These are phyloP conservation scores for Orchesella flavescens DNA, from an alignment of 2,888 invertebrate species.

Conservation along the genomic window DNA sequence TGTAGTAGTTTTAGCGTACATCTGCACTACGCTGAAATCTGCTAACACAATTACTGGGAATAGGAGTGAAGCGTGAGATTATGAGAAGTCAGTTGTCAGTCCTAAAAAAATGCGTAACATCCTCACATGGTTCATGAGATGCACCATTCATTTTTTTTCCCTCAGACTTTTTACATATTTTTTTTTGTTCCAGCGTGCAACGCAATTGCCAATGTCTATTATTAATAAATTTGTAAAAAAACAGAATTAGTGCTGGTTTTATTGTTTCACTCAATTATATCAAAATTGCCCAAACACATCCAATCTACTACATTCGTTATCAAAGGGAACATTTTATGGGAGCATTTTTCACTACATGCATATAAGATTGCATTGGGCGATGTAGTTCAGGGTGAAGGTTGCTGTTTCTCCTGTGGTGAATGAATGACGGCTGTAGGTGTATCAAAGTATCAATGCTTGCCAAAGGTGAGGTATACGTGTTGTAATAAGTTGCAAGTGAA, in stretches of 20 bases:
- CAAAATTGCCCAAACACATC: neutral
- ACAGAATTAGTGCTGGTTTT: conserved; percentile 27
- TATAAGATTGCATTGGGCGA: conserved; percentile 26
- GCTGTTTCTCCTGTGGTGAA: conserved; percentile 53
- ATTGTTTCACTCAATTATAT: conserved; percentile 38
- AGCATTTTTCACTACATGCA: neutral
- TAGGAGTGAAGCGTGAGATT: neutral
- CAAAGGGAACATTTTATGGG: conserved; percentile 23
- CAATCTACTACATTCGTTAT: too few relatives aligned
- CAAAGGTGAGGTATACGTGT: neutral
- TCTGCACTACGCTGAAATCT: too few relatives aligned
- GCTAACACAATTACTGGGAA: neutral
- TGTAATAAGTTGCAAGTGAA: neutral
- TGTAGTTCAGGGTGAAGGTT: conserved; percentile 57
- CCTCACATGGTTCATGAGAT: too few relatives aligned
- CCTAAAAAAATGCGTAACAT: neutral
- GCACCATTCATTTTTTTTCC: too few relatives aligned
- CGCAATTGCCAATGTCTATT: conserved; percentile 41
- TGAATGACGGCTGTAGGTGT: conserved; percentile 4
- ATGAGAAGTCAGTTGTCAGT: too few relatives aligned
- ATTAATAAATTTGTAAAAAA: conserved; percentile 38
- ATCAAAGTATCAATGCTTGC: neutral
- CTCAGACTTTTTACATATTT: neutral
- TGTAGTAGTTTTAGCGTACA: too few relatives aligned
- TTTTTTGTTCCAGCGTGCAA: neutral